phyloP scores from a whole-genome alignment of 2,113 vertebrate species.

The Cryptoleucopteryx plumbea region DNA sequence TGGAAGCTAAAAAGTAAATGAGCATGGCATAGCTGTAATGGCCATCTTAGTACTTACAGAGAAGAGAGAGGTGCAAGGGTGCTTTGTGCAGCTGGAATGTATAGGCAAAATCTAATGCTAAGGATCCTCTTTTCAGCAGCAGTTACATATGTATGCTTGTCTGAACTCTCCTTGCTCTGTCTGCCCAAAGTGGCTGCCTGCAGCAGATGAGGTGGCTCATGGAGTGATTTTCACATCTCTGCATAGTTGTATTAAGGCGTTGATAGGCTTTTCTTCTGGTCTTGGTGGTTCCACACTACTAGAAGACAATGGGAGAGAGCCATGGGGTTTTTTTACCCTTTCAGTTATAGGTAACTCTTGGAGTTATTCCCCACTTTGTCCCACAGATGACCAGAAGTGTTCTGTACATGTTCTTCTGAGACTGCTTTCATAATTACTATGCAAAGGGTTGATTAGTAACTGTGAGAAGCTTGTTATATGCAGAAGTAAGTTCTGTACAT shows the following conservation, averaged over 20 bases:
- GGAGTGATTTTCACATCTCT: background rate
- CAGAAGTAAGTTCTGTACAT: background rate
- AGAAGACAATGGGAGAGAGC: background rate
- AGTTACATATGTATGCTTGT: background rate
- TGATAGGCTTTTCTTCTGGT: background rate
- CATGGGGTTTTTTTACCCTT: background rate
- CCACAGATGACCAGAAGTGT: background rate
- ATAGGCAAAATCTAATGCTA: background rate
- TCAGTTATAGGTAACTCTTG: background rate
- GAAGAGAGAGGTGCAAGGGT: background rate
- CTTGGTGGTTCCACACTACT: background rate
- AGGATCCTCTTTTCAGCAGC: background rate
- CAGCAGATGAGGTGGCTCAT: background rate
- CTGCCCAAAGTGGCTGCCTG: background rate
- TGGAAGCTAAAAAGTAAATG: background rate
- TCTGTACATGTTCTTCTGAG: background rate
- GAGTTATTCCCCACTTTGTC: background rate
- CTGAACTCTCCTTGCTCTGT: background rate
- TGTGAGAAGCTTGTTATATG: background rate
- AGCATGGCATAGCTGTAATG: background rate
- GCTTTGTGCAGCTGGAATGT: background rate
- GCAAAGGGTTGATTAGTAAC: background rate
- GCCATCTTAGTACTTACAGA: background rate
- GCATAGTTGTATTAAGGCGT: background rate
- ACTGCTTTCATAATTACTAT: background rate